A percentile compares a stretch with the other conserved stretches of the same genome.
Evolutionary conservation across 2,888 invertebrate genomes (phyloP).

Genomic region (Lordiphosa fenestrarum): DNA sequence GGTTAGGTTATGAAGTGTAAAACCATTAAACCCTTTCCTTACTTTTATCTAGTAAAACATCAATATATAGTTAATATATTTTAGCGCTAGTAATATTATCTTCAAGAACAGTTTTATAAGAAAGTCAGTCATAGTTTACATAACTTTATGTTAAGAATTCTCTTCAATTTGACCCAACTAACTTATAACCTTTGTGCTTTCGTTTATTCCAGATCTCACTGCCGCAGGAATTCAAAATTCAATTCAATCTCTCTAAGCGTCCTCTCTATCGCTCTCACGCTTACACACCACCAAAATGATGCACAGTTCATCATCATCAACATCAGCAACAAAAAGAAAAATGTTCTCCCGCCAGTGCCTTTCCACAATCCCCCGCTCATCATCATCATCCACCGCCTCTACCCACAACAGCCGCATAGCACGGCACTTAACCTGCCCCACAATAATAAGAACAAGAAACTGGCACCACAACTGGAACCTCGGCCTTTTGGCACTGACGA

Average conservation of each 20-base stretch:
- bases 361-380: slow-evolving; percentile 53
- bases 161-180: neutral
- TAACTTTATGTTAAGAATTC: too few species aligned
- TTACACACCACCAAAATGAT: slow-evolving; percentile 39
- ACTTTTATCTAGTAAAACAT: too few species aligned
- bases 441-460: slow-evolving; percentile 12
- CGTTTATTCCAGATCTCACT: slow-evolving; percentile 47
- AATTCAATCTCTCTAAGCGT: neutral
- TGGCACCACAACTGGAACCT: slow-evolving; percentile 53
- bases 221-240: slow-evolving; percentile 30
- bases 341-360: slow-evolving; percentile 79
- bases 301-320: slow-evolving; percentile 34
- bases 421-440: slow-evolving; percentile 35
- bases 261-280: slow-evolving; percentile 5
- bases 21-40: too few species aligned
- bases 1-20: too few species aligned
- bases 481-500: slow-evolving; percentile 62
- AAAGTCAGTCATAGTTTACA: too few species aligned
- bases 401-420: slow-evolving; percentile 25
- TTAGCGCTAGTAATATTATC: too few species aligned
- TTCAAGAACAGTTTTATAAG: too few species aligned
- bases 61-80: too few species aligned
- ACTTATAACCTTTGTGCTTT: neutral
- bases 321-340: slow-evolving; percentile 37
- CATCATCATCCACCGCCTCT: slow-evolving; percentile 32